These are phyloP conservation scores for Intellagama lesueurii DNA, from an alignment of 2,797 vertebrate species.

Conservation along the genomic window DNA sequence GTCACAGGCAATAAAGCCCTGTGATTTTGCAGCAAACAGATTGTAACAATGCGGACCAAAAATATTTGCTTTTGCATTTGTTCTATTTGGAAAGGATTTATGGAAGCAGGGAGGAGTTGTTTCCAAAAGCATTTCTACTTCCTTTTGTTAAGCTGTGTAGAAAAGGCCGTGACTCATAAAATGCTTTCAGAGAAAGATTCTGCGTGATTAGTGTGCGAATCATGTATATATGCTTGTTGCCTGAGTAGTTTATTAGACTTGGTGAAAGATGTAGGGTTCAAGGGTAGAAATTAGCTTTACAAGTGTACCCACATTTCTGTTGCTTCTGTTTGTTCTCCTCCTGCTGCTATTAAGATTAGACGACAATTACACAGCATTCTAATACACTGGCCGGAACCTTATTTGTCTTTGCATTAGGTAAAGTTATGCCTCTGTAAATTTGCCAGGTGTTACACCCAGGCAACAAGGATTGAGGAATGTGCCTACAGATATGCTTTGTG, in stretches of 20 bases:
- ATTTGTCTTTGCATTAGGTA: too few species aligned
- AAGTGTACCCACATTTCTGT: background rate
- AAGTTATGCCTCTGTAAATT: too few species aligned
- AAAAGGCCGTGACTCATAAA: background rate
- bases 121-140: conserved; percentile 12
- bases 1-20: conserved; percentile 18
- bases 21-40: conserved; percentile 15
- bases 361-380: background rate
- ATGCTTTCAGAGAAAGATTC: too few species aligned
- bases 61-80: conserved; percentile 30
- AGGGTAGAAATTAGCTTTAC: background rate
- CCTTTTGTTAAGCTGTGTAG: background rate
- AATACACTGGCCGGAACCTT: background rate
- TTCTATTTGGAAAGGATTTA: conserved; percentile 16
- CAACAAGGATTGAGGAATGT: too few species aligned
- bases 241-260: background rate
- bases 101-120: background rate
- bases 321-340: background rate
- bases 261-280: background rate
- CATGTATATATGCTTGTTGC: background rate
- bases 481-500: too few species aligned
- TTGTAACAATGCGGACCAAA: conserved; percentile 19
- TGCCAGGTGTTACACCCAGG: too few species aligned
- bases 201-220: background rate
- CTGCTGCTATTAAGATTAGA: background rate